phyloP scores from a whole-genome alignment of 2,888 invertebrate species.

The Tipula helvola region DNA sequence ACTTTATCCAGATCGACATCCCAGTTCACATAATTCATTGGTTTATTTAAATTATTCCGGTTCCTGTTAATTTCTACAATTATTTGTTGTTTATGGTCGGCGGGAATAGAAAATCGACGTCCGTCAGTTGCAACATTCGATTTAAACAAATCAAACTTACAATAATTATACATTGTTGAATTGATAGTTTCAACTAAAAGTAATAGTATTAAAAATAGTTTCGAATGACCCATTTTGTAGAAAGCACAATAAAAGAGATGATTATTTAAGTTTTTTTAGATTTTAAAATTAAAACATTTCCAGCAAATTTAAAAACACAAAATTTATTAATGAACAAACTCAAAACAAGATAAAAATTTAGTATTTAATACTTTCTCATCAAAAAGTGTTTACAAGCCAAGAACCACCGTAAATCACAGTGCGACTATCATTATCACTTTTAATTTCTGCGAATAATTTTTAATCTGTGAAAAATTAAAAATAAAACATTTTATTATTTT shows the following conservation, averaged over 20 bases:
- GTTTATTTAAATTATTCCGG: neutral
- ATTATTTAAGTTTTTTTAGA: no score
- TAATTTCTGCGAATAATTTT: no score
- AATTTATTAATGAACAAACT: no score
- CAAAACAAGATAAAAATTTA: no score
- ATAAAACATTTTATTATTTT: no score
- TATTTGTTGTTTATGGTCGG: neutral
- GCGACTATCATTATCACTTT: no score
- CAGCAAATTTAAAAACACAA: no score
- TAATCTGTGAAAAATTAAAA: no score
- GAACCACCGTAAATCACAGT: no score
- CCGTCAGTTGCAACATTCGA: neutral
- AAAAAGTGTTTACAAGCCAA: no score
- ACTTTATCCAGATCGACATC: neutral
- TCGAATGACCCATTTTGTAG: neutral
- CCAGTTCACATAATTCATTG: neutral
- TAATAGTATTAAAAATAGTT: neutral
- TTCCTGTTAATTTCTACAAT: neutral
- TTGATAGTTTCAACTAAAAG: neutral
- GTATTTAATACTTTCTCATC: no score
- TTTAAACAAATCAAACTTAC: neutral
- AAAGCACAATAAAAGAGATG: neutral
- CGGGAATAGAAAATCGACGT: neutral
- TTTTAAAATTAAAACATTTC: no score
- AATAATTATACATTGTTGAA: neutral